These are phyloP conservation scores for Platyscapa corneri DNA, from an alignment of 1,140 invertebrate genomes.

Conservation along the genomic window DNA sequence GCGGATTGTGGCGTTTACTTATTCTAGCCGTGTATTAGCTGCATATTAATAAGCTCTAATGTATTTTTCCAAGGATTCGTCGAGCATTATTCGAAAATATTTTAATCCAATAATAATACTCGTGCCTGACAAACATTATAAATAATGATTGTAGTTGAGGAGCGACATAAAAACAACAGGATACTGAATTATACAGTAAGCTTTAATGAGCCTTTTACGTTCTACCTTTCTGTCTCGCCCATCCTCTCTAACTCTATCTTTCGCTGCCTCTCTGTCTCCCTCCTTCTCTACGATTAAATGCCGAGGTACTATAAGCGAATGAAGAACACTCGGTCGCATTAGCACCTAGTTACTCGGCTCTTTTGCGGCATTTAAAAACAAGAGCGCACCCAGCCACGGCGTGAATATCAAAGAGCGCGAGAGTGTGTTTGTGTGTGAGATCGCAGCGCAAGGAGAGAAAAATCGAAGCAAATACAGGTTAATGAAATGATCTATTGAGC, in stretches of 20 bases:
- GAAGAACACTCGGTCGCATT: conserved; percentile 23
- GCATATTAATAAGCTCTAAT: not conserved
- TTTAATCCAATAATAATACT: not conserved
- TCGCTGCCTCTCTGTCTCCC: not conserved
- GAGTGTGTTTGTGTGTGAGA: not conserved
- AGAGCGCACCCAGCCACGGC: not conserved
- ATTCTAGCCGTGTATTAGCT: not conserved
- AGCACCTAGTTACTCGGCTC: conserved; percentile 22
- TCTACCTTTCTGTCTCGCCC: not conserved
- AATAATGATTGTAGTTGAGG: not conserved
- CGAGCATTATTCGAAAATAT: not conserved
- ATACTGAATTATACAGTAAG: not conserved
- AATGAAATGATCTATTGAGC: conserved; percentile 47
- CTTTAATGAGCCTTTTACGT: conserved; percentile 8
- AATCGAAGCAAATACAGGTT: conserved; percentile 32
- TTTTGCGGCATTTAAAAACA: conserved; percentile 5
- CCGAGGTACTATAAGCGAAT: not conserved
- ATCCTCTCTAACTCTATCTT: not conserved
- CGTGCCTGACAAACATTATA: not conserved
- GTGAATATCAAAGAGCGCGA: not conserved
- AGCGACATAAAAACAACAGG: not conserved
- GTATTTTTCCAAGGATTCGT: not conserved
- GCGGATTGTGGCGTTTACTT: no score
- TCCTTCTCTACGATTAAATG: not conserved
- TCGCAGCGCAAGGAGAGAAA: not conserved